phyloP scores from a whole-genome alignment of 2,888 invertebrate species.

The Eilema griseolum region DNA sequence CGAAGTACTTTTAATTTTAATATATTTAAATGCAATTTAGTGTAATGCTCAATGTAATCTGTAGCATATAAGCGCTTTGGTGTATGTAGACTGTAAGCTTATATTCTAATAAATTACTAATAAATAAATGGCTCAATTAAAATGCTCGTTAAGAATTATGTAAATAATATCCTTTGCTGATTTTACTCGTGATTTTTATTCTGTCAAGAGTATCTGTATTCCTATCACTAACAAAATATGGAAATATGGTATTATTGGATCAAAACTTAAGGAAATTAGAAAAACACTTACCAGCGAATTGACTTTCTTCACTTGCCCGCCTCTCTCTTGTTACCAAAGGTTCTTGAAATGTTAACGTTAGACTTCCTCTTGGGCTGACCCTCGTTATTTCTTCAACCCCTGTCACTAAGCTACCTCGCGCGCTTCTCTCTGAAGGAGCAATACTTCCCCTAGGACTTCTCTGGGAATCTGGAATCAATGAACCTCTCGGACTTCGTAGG shows the following conservation, averaged over 20 bases:
- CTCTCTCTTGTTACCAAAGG: constrained; percentile 85
- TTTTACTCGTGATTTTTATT: no score
- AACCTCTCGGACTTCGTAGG: constrained; percentile 86
- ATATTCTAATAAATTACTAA: no score
- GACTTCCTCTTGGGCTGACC: constrained; percentile 87
- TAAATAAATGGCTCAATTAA: background rate
- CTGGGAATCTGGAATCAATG: constrained; percentile 86
- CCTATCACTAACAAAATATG: no score
- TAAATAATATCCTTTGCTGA: no score
- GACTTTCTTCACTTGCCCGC: constrained; percentile 88
- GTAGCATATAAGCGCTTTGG: background rate
- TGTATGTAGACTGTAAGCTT: no score
- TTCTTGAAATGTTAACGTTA: constrained; percentile 88
- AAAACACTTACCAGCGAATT: constrained; percentile 78
- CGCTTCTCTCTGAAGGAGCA: constrained; percentile 83
- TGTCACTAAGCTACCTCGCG: constrained; percentile 76
- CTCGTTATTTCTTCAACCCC: constrained; percentile 73
- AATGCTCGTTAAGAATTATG: no score
- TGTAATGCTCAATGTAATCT: background rate
- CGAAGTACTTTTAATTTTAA: no score
- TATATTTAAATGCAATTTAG: no score
- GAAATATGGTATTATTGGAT: no score
- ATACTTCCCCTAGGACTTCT: constrained; percentile 89
- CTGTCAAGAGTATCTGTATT: no score
- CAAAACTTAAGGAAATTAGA: background rate